These are phyloP conservation scores for Sus cebifrons DNA, from an alignment of 2,797 vertebrate species.

Conservation along the genomic window DNA sequence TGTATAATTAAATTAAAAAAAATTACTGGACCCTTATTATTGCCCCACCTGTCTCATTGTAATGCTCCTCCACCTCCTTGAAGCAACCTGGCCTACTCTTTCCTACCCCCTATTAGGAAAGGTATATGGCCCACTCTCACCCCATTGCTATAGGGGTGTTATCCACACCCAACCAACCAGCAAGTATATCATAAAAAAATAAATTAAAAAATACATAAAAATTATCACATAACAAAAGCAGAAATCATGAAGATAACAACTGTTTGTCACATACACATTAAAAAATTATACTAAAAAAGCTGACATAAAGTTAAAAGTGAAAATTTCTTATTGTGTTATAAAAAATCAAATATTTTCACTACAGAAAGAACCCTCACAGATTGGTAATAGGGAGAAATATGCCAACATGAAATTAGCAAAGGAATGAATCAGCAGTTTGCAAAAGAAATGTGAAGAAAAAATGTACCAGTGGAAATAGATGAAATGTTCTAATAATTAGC, in stretches of 20 bases:
- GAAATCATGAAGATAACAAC: conserved; percentile 31
- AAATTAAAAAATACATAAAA: too few relatives aligned
- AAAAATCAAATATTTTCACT: conserved; percentile 23
- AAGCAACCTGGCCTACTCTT: too few relatives aligned
- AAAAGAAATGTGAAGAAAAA: conserved; percentile 10
- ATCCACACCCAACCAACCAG: too few relatives aligned
- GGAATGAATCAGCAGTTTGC: neutral
- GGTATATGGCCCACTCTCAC: too few relatives aligned
- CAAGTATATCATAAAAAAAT: too few relatives aligned
- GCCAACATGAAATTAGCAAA: neutral
- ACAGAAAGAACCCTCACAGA: neutral
- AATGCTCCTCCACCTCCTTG: too few relatives aligned
- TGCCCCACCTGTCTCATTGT: too few relatives aligned
- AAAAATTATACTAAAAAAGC: conserved; percentile 25
- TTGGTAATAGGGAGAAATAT: neutral
- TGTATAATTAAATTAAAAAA: too few relatives aligned
- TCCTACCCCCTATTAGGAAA: too few relatives aligned
- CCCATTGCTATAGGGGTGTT: too few relatives aligned
- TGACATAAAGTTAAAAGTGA: conserved; percentile 32
- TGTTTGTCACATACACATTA: neutral
- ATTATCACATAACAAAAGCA: neutral
- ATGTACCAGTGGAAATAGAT: neutral
- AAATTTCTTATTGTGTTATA: neutral
- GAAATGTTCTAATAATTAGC: neutral
- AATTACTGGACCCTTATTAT: too few relatives aligned